Base-by-base conservation (phyloP, 1,140 invertebrate genomes). In the Geopemphigus sp. region DNA sequence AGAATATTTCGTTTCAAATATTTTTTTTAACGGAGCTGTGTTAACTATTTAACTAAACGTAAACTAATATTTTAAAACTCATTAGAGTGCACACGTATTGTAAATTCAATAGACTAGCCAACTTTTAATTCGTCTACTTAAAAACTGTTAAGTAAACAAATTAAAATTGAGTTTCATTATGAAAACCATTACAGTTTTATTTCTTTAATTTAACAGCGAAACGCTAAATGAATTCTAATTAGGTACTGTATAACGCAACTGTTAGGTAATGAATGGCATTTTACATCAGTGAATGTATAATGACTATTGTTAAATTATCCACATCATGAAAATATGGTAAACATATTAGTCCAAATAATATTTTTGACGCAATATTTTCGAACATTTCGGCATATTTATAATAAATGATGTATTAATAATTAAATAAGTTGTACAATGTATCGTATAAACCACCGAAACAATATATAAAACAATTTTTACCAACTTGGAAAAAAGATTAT, bases 191-290 rank as follows among this genome's bases (percentile, higher is more conserved):
- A 50, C 26, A 47, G 66, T 70, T 50, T 66, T 53, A 50, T 50
- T 70, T 8, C 39, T 66, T 45, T 66, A 66, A 66, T n/a, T 66
- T 66, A 45, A 66, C 63, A 22, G 14, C 8, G 66, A 50, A 53
- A 12, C 6, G 8, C 66, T 70, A 50, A 70, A 70, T 70, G 5
- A 70, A 70, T 70, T 70, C 29, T 70, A 70, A 70, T 70, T 70
- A 45, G 15, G 24, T 53, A 53, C 32, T 39, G 8, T 39, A 8
- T 70, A 45, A 70, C 66, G 66, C 66, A 19, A 50, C 8, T 15
- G 24, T 50, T 68, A 26, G 12, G 39, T n/a, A 68, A 70, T 12
- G 8, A 11, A 29, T 26, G 0, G 22, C 5, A 68, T 24, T 50
- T 53, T 53, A 53, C 47, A 70, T 70, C 0, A 8, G 17, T 24